Conservation (phyloP, 1,140 invertebrate genomes). For the Drosophila miranda region DNA sequence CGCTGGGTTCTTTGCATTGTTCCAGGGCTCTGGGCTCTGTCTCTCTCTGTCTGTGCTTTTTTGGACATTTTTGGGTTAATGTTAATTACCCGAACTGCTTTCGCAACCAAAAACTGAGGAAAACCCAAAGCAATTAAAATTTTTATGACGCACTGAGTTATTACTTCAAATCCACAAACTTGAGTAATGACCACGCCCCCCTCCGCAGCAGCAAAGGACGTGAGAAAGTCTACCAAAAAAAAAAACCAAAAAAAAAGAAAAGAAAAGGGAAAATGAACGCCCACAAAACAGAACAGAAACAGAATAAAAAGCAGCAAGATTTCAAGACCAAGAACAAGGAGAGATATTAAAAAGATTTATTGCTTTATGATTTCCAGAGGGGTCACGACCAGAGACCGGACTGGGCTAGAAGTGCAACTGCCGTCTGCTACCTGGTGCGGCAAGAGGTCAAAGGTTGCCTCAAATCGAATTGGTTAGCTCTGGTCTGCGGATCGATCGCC, state of each 20-base stretch:
- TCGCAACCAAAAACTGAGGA: slow-evolving; percentile 57
- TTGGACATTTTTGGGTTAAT: slow-evolving; percentile 78
- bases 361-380: slow-evolving; percentile 70
- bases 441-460: slow-evolving; percentile 61
- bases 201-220: slow-evolving; percentile 49
- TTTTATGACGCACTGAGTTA: slow-evolving; percentile 81
- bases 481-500: too few relatives aligned
- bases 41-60: slow-evolving; percentile 4
- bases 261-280: slow-evolving; percentile 66
- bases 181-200: slow-evolving; percentile 67
- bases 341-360: slow-evolving; percentile 80
- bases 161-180: slow-evolving; percentile 80
- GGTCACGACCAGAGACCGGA: slow-evolving; percentile 29
- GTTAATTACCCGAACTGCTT: slow-evolving; percentile 81
- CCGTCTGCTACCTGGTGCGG: slow-evolving; percentile 47
- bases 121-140: slow-evolving; percentile 79
- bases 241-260: slow-evolving; percentile 1
- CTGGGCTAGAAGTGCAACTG: slow-evolving; percentile 34
- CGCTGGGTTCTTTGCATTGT: slow-evolving; percentile 67
- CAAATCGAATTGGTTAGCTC: slow-evolving; percentile 13
- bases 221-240: slow-evolving; percentile 61
- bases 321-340: slow-evolving; percentile 38
- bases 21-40: slow-evolving; percentile 31
- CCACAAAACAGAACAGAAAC: slow-evolving; percentile 31
- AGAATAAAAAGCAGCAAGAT: slow-evolving; percentile 41